These are phyloP conservation scores for Antedon mediterranea DNA, from an alignment of 53 echinoderm and acorn worm species.

Conservation along the genomic window DNA sequence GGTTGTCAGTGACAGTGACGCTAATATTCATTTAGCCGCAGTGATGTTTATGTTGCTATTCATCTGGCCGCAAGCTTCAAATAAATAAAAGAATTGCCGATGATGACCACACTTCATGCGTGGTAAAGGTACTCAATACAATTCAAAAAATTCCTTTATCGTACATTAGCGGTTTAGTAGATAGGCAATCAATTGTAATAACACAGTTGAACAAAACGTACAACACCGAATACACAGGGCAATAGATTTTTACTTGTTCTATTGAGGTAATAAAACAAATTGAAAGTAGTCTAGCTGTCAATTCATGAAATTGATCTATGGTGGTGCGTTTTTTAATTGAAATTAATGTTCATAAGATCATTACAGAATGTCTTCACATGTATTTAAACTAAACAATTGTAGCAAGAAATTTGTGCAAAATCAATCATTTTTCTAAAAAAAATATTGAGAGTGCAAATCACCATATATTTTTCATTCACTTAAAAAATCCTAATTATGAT, in stretches of 20 bases:
- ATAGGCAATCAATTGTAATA: neutral
- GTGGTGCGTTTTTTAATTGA: too few relatives aligned
- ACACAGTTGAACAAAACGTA: neutral
- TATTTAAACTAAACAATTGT: too few relatives aligned
- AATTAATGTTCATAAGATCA: too few relatives aligned
- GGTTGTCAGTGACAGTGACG: neutral
- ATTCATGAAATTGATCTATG: neutral
- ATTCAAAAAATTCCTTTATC: neutral
- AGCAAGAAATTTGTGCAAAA: too few relatives aligned
- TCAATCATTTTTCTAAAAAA: too few relatives aligned
- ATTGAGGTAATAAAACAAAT: neutral
- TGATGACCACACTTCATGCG: neutral
- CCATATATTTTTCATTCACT: too few relatives aligned
- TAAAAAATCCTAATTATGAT: too few relatives aligned
- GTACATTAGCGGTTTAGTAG: neutral
- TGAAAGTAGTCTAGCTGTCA: neutral
- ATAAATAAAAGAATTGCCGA: neutral
- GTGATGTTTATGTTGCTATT: neutral
- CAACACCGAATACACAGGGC: neutral
- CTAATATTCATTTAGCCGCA: neutral
- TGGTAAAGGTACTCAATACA: neutral
- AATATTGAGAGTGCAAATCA: too few relatives aligned
- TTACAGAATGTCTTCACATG: too few relatives aligned
- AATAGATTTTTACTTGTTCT: neutral
- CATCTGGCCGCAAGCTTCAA: neutral